Evolutionary conservation across 2,797 vertebrate species (phyloP), one percentile per base, ranked within the genome.

Genomic region (Cryptoprocta ferox): DNA sequence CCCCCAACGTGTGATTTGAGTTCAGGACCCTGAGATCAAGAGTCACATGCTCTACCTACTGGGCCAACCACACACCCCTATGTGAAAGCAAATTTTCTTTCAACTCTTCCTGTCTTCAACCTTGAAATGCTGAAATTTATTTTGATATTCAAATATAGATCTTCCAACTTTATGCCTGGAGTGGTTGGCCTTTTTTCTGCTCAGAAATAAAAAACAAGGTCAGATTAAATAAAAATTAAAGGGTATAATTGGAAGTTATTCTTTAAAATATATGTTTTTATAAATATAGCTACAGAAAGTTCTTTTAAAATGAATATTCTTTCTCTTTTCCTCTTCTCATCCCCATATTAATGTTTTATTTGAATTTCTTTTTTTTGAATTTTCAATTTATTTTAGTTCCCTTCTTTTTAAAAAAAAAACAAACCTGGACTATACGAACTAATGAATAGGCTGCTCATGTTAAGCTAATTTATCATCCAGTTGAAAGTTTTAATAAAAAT

Each of bases 401-500:
- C 26, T 88, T 79, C 37, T 59, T 45, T 45, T 10, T 56, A 24
- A 24, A 59, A 59, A 59, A 59, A 24, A 21, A 24, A 7, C 19
- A 53, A 59, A 59, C 56, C 56, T 66, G 48, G 48, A 78, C 32
- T 79, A 53, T 42, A 79, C 61, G 13, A 18, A 85, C 5, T 86
- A 81, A 88, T 50, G 88, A 91, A 80, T 37, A 66, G 5, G 3
- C 48, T 79, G 3, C 21, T 30, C 39, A 19, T 78, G 7, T 42
- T 87, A 95, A 93, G 10, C 82, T 78, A 85, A 66, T 79, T 16
- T 91, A 71, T 87, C 13, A 59, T 48, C 24, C 9, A 56, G 3
- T 68, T 56, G 39, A 78, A 63, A 89, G 14, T 92, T 95, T 95
- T 66, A 37, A 89, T 94, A 65, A 95, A 95, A 92, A 45, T 94